Conservation (phyloP, 35 echinoderm and acorn worm species). For the Amphiura filiformis region DNA sequence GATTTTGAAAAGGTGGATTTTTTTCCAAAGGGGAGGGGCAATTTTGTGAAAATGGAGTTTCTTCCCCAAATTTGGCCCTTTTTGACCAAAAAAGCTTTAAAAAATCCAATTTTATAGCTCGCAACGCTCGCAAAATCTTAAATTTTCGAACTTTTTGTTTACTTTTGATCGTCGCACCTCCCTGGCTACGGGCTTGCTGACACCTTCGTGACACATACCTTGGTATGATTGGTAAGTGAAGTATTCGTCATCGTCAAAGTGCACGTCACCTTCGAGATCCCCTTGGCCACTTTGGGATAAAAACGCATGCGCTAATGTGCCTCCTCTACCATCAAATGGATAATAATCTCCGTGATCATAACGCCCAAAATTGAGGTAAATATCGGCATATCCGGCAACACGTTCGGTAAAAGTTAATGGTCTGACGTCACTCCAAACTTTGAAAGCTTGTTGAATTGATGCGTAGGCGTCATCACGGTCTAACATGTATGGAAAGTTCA, state of each 20-base stretch:
- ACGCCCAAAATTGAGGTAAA: constrained; percentile 48
- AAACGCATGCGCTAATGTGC: constrained; percentile 59
- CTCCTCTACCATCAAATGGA: constrained; percentile 66
- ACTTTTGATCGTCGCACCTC: too few species aligned
- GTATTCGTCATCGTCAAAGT: constrained; percentile 61
- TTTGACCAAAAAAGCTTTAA: too few species aligned
- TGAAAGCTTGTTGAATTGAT: constrained; percentile 40
- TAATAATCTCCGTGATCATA: constrained; percentile 43
- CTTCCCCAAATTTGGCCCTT: too few species aligned
- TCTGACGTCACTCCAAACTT: constrained; percentile 64
- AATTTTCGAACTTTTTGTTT: too few species aligned
- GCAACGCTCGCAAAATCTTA: too few species aligned
- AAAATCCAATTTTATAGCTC: too few species aligned
- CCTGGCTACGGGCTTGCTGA: too few species aligned
- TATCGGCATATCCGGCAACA: constrained; percentile 33
- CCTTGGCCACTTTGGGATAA: constrained; percentile 32
- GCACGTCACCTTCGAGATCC: constrained; percentile 58
- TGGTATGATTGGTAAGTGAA: constrained; percentile 31
- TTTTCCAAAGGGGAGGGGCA: too few species aligned
- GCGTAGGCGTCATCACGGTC: background rate
- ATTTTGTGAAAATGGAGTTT: too few species aligned
- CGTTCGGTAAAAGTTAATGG: constrained; percentile 40
- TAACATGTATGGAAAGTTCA: constrained; percentile 40
- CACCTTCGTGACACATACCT: too few species aligned
- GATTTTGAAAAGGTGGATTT: too few species aligned